Conservation (phyloP, 2,113 vertebrate species). For the Xyliphius kryptos region DNA sequence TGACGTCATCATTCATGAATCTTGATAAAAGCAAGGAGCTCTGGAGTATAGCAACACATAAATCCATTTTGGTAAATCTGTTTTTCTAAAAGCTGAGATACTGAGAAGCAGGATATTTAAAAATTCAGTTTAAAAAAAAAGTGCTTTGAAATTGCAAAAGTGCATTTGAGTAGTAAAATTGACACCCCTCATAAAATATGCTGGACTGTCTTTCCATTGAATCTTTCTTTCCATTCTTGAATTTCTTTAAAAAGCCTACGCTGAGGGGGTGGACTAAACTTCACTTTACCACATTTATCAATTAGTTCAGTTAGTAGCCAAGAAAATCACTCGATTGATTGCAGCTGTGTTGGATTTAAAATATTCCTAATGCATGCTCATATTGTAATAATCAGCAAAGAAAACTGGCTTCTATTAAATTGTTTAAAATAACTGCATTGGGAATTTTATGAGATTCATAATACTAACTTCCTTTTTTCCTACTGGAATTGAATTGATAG, state of each 20-base stretch:
- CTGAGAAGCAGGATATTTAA: constrained; percentile 20
- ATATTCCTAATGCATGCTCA: constrained; percentile 3
- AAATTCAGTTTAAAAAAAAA: constrained; percentile 15
- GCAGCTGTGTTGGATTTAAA: constrained; percentile 34
- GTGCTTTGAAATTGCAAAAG: constrained; percentile 25
- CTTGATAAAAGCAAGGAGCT: too few species aligned
- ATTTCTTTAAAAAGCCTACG: constrained; percentile 7
- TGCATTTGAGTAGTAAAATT: constrained; percentile 4
- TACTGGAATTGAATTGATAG: constrained; percentile 19
- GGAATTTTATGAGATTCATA: constrained; percentile 15
- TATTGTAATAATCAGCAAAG: constrained; percentile 2
- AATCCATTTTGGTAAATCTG: too few species aligned
- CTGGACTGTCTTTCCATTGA: constrained; percentile 11
- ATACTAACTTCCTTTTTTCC: constrained; percentile 3
- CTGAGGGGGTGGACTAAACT: background rate
- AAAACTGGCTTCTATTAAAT: constrained; percentile 30
- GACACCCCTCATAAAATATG: constrained; percentile 28
- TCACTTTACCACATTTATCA: constrained; percentile 41
- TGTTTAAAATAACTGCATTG: constrained; percentile 34
- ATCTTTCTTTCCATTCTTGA: constrained; percentile 28
- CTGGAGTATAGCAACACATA: too few species aligned
- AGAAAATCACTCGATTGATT: constrained; percentile 25
- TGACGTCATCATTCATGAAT: background rate
- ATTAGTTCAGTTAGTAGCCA: constrained; percentile 34
- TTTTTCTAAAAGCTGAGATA: background rate